These are phyloP conservation scores for Manis javanica DNA, from an alignment of 2,797 vertebrate genomes.

Conservation along the genomic window DNA sequence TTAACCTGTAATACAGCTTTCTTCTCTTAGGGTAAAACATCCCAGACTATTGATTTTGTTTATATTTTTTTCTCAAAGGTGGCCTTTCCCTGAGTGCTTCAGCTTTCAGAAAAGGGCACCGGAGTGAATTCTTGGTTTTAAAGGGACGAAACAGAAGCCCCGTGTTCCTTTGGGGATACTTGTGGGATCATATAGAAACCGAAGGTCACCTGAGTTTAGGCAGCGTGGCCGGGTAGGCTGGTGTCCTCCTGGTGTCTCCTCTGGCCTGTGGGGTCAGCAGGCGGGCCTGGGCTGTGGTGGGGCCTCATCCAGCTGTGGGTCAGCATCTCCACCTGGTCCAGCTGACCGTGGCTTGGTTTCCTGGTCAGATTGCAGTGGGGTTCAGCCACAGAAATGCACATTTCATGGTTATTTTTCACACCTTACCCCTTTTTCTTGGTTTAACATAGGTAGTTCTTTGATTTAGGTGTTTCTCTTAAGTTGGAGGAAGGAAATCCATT, in stretches of 20 bases:
- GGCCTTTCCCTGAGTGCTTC: not conserved
- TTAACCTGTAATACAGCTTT: not conserved
- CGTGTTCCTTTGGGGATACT: not conserved
- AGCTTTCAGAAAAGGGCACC: not conserved
- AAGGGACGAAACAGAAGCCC: not conserved
- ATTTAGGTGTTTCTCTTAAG: not conserved
- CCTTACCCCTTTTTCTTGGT: not conserved
- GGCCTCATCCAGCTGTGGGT: rapidly evolving
- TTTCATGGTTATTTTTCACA: not conserved
- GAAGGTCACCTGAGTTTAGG: not conserved
- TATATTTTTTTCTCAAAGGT: not conserved
- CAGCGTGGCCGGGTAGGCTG: not conserved
- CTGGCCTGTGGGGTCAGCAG: not conserved
- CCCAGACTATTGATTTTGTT: not conserved
- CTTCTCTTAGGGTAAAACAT: not conserved
- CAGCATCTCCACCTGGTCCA: rapidly evolving
- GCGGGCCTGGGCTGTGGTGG: too few species aligned
- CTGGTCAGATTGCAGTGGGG: not conserved
- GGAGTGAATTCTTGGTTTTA: not conserved
- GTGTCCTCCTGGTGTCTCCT: not conserved
- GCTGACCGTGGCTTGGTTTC: not conserved
- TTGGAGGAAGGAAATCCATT: not conserved
- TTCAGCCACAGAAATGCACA: not conserved
- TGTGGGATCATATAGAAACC: not conserved
- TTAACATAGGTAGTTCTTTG: not conserved